These are phyloP conservation scores for Synaphobranchus kaupii DNA, from an alignment of 2,797 vertebrate genomes.

Conservation along the genomic window DNA sequence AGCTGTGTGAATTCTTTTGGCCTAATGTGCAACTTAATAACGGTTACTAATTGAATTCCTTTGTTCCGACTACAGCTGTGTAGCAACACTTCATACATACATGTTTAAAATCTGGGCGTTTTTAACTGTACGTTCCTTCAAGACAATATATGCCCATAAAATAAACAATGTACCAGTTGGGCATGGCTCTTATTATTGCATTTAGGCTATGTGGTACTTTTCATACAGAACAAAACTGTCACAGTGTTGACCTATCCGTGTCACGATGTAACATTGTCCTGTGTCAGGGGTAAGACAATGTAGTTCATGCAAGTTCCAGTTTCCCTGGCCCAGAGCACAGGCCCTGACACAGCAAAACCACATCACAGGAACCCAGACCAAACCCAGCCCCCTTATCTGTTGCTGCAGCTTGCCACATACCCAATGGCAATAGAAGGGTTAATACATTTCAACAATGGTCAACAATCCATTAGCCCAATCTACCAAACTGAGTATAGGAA, in stretches of 20 bases:
- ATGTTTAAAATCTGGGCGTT: background rate
- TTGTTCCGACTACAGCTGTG: background rate
- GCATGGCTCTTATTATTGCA: background rate
- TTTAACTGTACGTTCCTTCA: background rate
- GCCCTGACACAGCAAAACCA: background rate
- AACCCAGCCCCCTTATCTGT: background rate
- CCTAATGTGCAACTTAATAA: background rate
- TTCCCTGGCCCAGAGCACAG: background rate
- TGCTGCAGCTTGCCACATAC: background rate
- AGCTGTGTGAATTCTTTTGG: slow-evolving; percentile 1
- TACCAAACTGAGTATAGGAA: no score
- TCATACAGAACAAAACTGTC: background rate
- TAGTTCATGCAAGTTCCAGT: background rate
- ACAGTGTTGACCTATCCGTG: background rate
- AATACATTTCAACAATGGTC: no score
- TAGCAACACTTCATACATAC: background rate
- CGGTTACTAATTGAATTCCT: background rate
- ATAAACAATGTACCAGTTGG: background rate
- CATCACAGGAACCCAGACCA: background rate
- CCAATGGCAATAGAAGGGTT: background rate
- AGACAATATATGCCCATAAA: background rate
- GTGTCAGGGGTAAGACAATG: background rate
- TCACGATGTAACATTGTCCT: background rate
- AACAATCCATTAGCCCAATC: no score
- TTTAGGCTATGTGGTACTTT: background rate